Base-by-base conservation (phyloP, 1,140 invertebrate species). In the Cyclargus thomasi region DNA sequence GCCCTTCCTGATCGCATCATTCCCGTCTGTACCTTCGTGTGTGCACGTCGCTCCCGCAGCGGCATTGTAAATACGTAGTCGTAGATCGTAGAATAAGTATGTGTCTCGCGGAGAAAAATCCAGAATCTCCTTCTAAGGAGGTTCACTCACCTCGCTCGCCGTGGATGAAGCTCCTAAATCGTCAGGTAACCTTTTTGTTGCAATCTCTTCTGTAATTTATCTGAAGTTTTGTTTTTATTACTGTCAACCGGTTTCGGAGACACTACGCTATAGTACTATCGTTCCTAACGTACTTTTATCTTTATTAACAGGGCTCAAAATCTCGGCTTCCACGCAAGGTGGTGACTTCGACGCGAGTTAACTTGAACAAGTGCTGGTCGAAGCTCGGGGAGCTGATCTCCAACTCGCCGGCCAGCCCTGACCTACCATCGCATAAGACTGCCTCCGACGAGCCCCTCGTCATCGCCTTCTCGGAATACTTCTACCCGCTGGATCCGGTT, bases 281-380 rank as follows among this genome's bases (percentile, higher is more conserved):
- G 22, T 22, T 29, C n/a, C 22, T 55, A 59, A 36, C 35, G 35
- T 36, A 35, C 36, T 36, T 53, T 79, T 79, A 76, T 74, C 65
- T 63, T 80, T 85, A 75, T 80, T 90, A 86, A 68, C 81, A 92
- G 91, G 82, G 83, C 77, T 82, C 88, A 53, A 92, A 91, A 73
- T 90, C 90, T 22, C 86, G 85, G 70, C 82, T 93, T 18, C 89
- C 91, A 4, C 81, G 91, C 62, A 90, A 89, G 65, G 86, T 93
- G 73, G 81, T 88, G 39, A 81, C 81, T 65, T 90, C 90, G 20
- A 86, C 91, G 68, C 90, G 89, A 68, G 87, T 93, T 74, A 92
- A 93, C 76, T 83, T 93, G 22, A 92, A 93, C 78, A 90, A 88
- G 79, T 92, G 92, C 78, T 93, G 92, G 92, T 86, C 90, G 65